These are phyloP conservation scores for Habropoda laboriosa DNA, from an alignment of 1,140 invertebrate species.

Conservation along the genomic window DNA sequence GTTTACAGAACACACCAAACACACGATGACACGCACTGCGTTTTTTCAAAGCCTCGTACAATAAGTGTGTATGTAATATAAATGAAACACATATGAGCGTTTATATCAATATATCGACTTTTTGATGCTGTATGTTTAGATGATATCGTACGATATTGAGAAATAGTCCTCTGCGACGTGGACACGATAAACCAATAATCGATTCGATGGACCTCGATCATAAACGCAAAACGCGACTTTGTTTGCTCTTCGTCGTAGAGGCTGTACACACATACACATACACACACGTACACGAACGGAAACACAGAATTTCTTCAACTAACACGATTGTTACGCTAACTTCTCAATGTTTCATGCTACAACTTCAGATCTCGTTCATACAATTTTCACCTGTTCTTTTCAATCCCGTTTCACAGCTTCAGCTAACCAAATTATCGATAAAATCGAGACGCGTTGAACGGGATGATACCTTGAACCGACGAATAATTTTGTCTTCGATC, in stretches of 20 bases:
- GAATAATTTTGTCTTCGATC: not conserved
- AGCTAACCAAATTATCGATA: not conserved
- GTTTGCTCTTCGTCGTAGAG: conserved; percentile 7
- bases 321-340: not conserved
- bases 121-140: conserved; percentile 68
- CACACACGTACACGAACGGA: not conserved
- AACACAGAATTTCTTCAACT: not conserved
- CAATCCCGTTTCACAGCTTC: conserved; percentile 34
- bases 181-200: conserved; percentile 51
- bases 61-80: conserved; percentile 69
- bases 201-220: conserved; percentile 23
- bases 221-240: conserved; percentile 19
- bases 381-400: conserved; percentile 61
- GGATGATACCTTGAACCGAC: too few relatives aligned
- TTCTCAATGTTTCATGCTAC: not conserved
- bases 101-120: conserved; percentile 65
- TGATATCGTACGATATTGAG: conserved; percentile 61
- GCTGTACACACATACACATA: not conserved
- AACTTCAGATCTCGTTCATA: conserved; percentile 71
- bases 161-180: conserved; percentile 42
- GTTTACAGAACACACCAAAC: not conserved
- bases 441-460: not conserved
- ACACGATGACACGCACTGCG: not conserved
- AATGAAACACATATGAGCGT: conserved; percentile 62
- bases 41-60: conserved; percentile 57